Evolutionary conservation across 2,113 vertebrate species (phyloP).

Genomic region (Salvator merianae): DNA sequence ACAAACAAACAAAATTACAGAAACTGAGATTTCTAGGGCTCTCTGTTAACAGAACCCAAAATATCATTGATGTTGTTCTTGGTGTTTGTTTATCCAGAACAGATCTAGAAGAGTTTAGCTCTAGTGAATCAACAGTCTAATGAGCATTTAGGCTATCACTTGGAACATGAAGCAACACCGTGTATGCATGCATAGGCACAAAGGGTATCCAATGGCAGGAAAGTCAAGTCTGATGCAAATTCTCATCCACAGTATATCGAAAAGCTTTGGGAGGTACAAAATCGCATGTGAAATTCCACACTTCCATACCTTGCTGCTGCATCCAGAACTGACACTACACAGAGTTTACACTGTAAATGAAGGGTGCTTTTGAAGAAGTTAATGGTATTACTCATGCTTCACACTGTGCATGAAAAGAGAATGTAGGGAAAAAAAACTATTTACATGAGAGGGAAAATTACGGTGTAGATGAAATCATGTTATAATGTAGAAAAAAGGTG

Average conservation of each 20-base stretch:
- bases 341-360: slow-evolving; percentile 26
- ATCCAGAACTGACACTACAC: slow-evolving; percentile 10
- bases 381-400: slow-evolving; percentile 30
- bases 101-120: too few relatives aligned
- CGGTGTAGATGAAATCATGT: slow-evolving; percentile 17
- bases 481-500: slow-evolving; percentile 22
- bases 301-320: slow-evolving; percentile 14
- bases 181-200: neutral
- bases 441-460: slow-evolving; percentile 29
- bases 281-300: neutral
- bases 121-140: too few relatives aligned
- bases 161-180: neutral
- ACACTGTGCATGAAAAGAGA: slow-evolving; percentile 31
- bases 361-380: slow-evolving; percentile 26
- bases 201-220: neutral
- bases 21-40: too few relatives aligned
- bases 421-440: slow-evolving; percentile 26
- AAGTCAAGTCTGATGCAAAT: neutral
- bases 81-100: too few relatives aligned
- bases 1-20: too few relatives aligned
- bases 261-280: neutral
- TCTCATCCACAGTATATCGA: neutral
- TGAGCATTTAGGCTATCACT: too few relatives aligned
- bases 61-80: too few relatives aligned
- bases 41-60: too few relatives aligned